A percentile compares a stretch with the other conserved stretches of the same genome.
phyloP scores from a whole-genome alignment of 2,797 vertebrate species.

The Sebastes dallii region DNA sequence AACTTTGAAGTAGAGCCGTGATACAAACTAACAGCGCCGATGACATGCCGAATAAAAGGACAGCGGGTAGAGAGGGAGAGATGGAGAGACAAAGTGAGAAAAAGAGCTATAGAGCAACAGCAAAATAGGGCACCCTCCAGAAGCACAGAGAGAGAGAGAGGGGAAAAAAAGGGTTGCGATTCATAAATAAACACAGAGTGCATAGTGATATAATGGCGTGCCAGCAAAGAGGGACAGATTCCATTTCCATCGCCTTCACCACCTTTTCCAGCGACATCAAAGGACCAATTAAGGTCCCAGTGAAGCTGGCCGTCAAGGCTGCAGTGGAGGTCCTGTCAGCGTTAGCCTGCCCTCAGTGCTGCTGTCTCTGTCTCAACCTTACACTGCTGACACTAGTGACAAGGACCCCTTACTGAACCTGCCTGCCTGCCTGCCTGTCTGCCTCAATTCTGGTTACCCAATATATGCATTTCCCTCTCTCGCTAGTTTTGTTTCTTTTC shows the following conservation, averaged over 20 bases:
- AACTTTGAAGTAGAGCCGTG: slow-evolving; percentile 70
- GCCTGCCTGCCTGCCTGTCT: slow-evolving; percentile 81
- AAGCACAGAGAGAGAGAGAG: not conserved
- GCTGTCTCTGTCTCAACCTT: slow-evolving; percentile 74
- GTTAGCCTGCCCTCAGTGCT: slow-evolving; percentile 74
- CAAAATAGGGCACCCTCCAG: slow-evolving; percentile 43
- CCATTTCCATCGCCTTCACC: slow-evolving; percentile 78
- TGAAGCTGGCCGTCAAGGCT: slow-evolving; percentile 90
- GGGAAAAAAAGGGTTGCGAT: slow-evolving; percentile 38
- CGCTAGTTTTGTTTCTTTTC: slow-evolving; percentile 58
- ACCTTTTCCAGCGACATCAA: slow-evolving; percentile 93
- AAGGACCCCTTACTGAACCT: slow-evolving; percentile 79
- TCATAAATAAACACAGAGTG: slow-evolving; percentile 81
- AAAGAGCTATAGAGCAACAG: slow-evolving; percentile 28
- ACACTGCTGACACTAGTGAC: slow-evolving; percentile 76
- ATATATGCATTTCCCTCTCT: slow-evolving; percentile 69
- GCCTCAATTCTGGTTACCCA: slow-evolving; percentile 54
- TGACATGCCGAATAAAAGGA: slow-evolving; percentile 44
- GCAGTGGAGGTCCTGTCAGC: slow-evolving; percentile 86
- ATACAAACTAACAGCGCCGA: slow-evolving; percentile 69
- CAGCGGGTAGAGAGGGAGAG: not conserved
- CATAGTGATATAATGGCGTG: slow-evolving; percentile 64
- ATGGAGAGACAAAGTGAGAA: slow-evolving; percentile 39
- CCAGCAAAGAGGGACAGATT: slow-evolving; percentile 73
- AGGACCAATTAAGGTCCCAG: slow-evolving; percentile 96